These are phyloP conservation scores for Junonia oenone DNA, from an alignment of 2,888 invertebrate genomes.

Conservation along the genomic window DNA sequence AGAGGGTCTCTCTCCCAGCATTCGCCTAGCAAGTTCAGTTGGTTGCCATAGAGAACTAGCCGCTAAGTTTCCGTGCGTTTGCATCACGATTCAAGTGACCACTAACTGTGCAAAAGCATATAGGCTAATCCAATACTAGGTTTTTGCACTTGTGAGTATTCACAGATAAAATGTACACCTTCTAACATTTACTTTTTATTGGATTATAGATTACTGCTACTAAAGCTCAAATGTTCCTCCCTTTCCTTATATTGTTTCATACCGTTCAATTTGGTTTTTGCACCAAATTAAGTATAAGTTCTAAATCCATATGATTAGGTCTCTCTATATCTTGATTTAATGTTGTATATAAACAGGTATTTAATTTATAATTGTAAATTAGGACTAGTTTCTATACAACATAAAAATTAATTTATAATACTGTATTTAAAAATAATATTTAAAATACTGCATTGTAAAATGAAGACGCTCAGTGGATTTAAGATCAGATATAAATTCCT, in stretches of 20 bases:
- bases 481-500: too few species aligned
- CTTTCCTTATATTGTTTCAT: background rate
- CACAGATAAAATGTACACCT: constrained; percentile 32
- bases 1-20: constrained; percentile 67
- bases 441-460: too few species aligned
- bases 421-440: too few species aligned
- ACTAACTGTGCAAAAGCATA: constrained; percentile 53
- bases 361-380: too few species aligned
- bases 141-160: constrained; percentile 67
- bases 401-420: too few species aligned
- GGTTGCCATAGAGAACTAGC: constrained; percentile 74
- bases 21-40: constrained; percentile 67
- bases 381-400: too few species aligned
- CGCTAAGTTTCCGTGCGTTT: constrained; percentile 69
- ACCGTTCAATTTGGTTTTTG: background rate
- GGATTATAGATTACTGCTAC: constrained; percentile 13
- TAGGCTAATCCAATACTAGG: constrained; percentile 67
- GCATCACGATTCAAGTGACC: constrained; percentile 59
- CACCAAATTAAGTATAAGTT: too few species aligned
- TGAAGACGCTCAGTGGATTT: too few species aligned
- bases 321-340: too few species aligned
- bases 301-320: too few species aligned
- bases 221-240: background rate
- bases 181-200: constrained; percentile 20
- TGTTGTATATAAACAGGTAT: too few species aligned